These are phyloP conservation scores for Circaetus gallicus DNA, from an alignment of 2,113 vertebrate species.

Conservation along the genomic window DNA sequence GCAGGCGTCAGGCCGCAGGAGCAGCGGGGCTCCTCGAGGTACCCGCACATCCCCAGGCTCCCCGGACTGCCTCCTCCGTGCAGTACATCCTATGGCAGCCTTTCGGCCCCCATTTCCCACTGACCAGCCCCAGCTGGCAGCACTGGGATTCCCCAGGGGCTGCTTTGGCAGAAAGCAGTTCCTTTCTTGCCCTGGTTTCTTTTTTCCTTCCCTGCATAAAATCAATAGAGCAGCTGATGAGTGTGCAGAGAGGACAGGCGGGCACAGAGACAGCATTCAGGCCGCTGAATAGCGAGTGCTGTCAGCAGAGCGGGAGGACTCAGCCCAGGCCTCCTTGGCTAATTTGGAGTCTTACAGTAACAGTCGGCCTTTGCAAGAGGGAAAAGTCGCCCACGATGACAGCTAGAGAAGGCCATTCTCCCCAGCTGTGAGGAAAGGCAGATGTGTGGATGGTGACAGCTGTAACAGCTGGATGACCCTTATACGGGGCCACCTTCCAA, in stretches of 20 bases:
- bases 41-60: not conserved
- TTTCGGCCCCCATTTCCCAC: not conserved
- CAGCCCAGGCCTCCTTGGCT: not conserved
- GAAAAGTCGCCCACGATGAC: not conserved
- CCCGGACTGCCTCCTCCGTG: not conserved
- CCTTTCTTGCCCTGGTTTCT: not conserved
- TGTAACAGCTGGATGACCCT: conserved; percentile 62
- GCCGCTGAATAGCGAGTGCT: conserved; percentile 4
- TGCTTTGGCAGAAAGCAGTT: conserved; percentile 1
- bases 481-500: not conserved
- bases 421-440: conserved; percentile 53
- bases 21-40: not conserved
- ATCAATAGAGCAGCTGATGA: conserved; percentile 37
- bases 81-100: not conserved
- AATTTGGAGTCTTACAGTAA: conserved; percentile 31
- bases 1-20: not conserved
- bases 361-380: conserved; percentile 26
- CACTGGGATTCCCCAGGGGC: not conserved
- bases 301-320: conserved; percentile 12
- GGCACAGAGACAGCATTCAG: conserved; percentile 48
- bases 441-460: conserved; percentile 50
- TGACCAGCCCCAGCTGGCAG: not conserved
- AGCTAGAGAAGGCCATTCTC: conserved; percentile 42
- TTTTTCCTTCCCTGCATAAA: not conserved
- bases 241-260: not conserved